Conservation (phyloP, 2,888 invertebrate genomes). For the Caprella mutica region DNA sequence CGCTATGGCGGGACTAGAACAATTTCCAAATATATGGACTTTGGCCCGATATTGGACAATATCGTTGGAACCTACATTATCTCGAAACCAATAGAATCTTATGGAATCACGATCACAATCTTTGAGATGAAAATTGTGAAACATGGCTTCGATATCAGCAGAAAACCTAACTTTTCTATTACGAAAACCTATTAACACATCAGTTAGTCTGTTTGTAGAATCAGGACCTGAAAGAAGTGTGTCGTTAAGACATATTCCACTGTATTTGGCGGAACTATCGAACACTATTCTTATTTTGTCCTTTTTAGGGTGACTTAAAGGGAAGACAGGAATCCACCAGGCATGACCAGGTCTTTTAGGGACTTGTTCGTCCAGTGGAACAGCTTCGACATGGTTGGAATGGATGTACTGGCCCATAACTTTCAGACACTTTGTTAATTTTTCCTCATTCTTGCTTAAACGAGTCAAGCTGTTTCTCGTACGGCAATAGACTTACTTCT, state of each 20-base stretch:
- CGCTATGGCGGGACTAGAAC: background rate
- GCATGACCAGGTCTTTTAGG: background rate
- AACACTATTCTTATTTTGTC: background rate
- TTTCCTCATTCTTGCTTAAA: background rate
- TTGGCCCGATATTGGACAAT: background rate
- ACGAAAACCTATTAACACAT: background rate
- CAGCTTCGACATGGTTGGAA: background rate
- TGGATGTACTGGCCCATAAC: background rate
- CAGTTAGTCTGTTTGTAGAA: background rate
- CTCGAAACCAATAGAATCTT: background rate
- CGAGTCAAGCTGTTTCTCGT: background rate
- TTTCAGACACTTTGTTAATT: background rate
- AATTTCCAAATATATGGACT: background rate
- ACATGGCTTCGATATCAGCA: background rate
- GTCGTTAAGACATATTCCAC: background rate
- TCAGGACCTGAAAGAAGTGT: background rate
- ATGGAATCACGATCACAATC: background rate
- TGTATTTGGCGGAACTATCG: background rate
- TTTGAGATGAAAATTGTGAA: background rate
- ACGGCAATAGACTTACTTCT: background rate
- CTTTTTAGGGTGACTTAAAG: background rate
- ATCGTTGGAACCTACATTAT: background rate
- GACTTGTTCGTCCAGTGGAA: background rate
- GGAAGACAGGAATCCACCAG: background rate
- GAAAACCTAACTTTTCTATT: background rate